Conservation (phyloP, 1,140 invertebrate species). For the Trachymyrmex cornetzi region DNA sequence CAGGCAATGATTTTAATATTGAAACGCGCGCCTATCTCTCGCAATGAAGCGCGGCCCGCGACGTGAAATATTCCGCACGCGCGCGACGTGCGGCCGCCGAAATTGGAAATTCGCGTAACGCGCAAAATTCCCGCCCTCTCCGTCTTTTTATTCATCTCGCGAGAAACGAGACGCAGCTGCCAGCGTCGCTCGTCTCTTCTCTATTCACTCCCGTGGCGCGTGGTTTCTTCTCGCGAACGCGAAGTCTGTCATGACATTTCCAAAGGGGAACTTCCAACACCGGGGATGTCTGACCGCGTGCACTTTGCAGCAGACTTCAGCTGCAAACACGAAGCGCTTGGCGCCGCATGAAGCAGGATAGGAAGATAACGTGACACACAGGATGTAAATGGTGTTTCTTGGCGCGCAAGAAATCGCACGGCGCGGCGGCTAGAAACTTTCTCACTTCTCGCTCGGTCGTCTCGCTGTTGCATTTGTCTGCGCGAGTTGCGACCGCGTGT, state of each 20-base stretch:
- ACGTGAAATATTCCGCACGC: conserved; percentile 52
- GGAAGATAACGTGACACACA: conserved; percentile 71
- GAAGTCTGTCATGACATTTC: conserved; percentile 63
- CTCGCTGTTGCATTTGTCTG: conserved; percentile 5
- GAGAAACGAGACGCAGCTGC: neutral
- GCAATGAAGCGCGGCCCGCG: neutral
- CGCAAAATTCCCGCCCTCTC: neutral
- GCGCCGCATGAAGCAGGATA: conserved; percentile 40
- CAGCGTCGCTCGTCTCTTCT: conserved; percentile 7
- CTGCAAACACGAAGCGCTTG: neutral
- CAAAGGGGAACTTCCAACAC: conserved; percentile 30
- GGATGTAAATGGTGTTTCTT: conserved; percentile 69
- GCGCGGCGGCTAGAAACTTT: conserved; percentile 77
- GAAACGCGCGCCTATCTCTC: conserved; percentile 36
- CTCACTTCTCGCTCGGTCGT: conserved; percentile 66
- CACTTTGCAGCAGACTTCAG: conserved; percentile 63
- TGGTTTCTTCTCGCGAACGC: conserved; percentile 13
- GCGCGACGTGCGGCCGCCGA: conserved; percentile 18
- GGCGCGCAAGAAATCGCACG: conserved; percentile 67
- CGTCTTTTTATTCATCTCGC: neutral
- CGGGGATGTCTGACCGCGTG: conserved; percentile 54
- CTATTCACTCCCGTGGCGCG: neutral
- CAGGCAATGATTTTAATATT: conserved; percentile 59
- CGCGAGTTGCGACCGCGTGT: neutral
- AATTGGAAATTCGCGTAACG: conserved; percentile 8